phyloP scores from a whole-genome alignment of 2,888 invertebrate species.

The Brachynemurus nebulosus region DNA sequence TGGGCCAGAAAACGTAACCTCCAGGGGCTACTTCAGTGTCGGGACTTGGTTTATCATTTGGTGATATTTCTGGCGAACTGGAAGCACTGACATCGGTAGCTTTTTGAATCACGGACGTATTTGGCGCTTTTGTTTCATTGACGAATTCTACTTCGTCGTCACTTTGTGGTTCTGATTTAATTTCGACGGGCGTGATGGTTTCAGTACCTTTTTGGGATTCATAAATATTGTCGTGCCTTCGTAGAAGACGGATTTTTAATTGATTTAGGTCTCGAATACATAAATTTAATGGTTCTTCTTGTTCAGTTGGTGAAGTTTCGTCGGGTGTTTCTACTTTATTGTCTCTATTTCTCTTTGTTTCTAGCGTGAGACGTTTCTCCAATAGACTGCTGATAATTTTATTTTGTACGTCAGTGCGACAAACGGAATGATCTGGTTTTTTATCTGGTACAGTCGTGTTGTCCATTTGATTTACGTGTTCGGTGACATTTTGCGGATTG shows the following conservation, averaged over 20 bases:
- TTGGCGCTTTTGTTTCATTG: constrained; percentile 21
- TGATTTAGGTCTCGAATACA: constrained; percentile 65
- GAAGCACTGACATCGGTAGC: not conserved
- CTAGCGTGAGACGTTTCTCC: constrained; percentile 54
- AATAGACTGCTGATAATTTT: constrained; percentile 53
- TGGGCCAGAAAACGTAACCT: constrained; percentile 56
- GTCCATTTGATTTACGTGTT: constrained; percentile 14
- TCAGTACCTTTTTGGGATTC: constrained; percentile 27
- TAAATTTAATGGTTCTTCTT: constrained; percentile 68
- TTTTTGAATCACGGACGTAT: too few relatives aligned
- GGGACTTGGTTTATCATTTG: constrained; percentile 31
- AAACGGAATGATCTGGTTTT: constrained; percentile 16
- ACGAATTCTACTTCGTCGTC: constrained; percentile 36
- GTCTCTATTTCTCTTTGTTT: constrained; percentile 38
- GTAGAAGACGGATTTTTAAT: constrained; percentile 47
- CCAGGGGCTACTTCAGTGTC: constrained; percentile 29
- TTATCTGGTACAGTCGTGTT: constrained; percentile 17
- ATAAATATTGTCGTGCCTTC: constrained; percentile 48
- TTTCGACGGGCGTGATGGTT: constrained; percentile 31
- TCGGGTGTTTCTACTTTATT: constrained; percentile 27
- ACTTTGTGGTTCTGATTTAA: constrained; percentile 43
- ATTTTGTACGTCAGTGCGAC: constrained; percentile 49
- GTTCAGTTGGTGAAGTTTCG: constrained; percentile 28
- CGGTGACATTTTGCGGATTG: constrained; percentile 42
- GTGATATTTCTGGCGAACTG: constrained; percentile 33